Evolutionary conservation across 2,113 vertebrate genomes (phyloP), one percentile per base, ranked within the genome.

Genomic region (Arvicanthis niloticus): DNA sequence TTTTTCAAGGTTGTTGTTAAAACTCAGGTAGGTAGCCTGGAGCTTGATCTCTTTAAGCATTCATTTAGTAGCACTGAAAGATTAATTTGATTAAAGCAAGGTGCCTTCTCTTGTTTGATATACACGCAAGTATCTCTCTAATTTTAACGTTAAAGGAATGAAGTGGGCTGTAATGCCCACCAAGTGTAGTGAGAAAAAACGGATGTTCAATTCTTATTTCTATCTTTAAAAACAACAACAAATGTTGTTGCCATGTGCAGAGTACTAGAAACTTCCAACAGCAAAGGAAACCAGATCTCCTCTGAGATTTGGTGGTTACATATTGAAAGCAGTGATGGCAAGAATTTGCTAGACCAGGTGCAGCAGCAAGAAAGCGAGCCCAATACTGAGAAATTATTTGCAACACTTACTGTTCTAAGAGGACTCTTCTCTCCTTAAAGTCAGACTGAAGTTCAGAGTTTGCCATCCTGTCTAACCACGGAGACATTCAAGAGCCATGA

Each of bases 1-100:
- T 26, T 81, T 97, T 89, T 89, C 87, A 96, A 92, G 34, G 34
- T 67, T 45, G n/a, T 82, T 65, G 81, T 96, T 82, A 22, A 87
- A 75, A 51, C 89, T 67, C 76, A 85, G n/a, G n/a, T 76, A 40
- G 65, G 82, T 31, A 84, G 42, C 10, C 58, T 95, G 84, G 15
- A 31, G 0, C 80, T 91, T 95, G 22, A 88, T 62, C n/a, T 42
- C 82, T 78, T 70, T 89, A 62, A 21, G 56, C 73, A 73, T 62
- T 81, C 21, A 58, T 78, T 60, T 91, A 45, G 37, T 73, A 78
- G 29, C 48, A 91, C 4, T 60, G 72, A 85, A 67, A 73, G 19
- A 80, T 22, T 85, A 68, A 60, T 53, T 78, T 78, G 37, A 80
- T 96, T 75, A 95, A 88, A 92, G 76, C 53, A 37, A 94, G 37